Conservation (phyloP, 2,888 invertebrate genomes). For the Kryphioiulus occultus region DNA sequence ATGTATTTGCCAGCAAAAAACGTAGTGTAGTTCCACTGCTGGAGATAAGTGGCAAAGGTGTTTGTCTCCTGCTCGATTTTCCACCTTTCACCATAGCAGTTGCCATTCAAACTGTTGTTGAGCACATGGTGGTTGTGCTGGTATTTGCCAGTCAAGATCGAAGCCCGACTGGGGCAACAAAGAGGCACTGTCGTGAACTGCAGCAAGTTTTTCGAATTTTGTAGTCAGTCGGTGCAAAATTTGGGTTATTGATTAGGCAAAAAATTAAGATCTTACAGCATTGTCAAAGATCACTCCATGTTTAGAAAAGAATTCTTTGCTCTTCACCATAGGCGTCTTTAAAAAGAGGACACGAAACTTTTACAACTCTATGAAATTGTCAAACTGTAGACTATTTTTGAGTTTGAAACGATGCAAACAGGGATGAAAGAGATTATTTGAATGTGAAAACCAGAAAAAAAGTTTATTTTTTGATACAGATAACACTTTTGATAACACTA, state of each 20-base stretch:
- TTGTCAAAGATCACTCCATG: conserved; percentile 52
- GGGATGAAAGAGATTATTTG: too few species aligned
- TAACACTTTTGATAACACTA: too few species aligned
- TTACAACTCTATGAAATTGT: too few species aligned
- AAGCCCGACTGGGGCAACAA: conserved; percentile 90
- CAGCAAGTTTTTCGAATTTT: conserved; percentile 57
- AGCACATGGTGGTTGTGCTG: conserved; percentile 80
- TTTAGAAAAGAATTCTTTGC: conserved; percentile 45
- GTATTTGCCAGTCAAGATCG: conserved; percentile 82
- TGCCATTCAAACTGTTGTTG: conserved; percentile 81
- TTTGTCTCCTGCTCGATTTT: conserved; percentile 70
- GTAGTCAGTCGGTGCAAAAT: too few species aligned
- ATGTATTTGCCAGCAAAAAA: conserved; percentile 95
- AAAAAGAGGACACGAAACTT: too few species aligned
- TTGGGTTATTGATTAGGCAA: background rate
- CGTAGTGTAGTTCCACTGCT: conserved; percentile 75
- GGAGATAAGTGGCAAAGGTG: conserved; percentile 75
- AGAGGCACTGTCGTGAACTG: conserved; percentile 86
- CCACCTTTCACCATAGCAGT: conserved; percentile 78
- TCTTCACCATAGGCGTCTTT: conserved; percentile 64
- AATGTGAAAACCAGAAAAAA: too few species aligned
- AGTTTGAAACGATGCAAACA: too few species aligned
- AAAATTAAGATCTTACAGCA: conserved; percentile 48
- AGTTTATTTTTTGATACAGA: too few species aligned
- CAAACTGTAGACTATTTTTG: too few species aligned